Evolutionary conservation across 2,113 vertebrate species (phyloP), one percentile per base, ranked within the genome.

Genomic region (Phocoena sinus): DNA sequence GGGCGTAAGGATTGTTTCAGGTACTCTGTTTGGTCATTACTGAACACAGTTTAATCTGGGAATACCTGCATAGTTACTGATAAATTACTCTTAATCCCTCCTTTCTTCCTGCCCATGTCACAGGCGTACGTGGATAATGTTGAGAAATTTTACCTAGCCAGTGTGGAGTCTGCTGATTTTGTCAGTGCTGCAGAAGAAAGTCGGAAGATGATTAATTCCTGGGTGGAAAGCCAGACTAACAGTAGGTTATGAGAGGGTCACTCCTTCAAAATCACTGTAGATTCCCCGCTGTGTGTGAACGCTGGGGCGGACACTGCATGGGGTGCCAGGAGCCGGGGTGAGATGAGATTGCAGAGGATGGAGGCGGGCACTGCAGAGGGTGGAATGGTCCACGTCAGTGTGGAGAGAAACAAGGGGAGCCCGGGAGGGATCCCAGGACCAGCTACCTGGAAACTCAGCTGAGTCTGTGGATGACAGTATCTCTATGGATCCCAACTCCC

Each of bases 181-280:
- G 84, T 96, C 36, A 98, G 98, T 53, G 98, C 98, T 86, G 7
- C 99, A 86, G 99, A 99, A 36, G 97, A 97, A 71, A 98, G 98
- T 94, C 97, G 98, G 95, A 93, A 83, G 18, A 98, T 99, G 95
- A 99, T 99, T 97, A 99, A 99, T 96, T 96, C 96, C 91, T 99
- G 99, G 99, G 99, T 99, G n/a, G 98, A 99, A 97, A 97, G 98
- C 56, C 98, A 99, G 97, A 99, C 99, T 18, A 98, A 99, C 0
- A 98, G 99, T 99, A 97, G 96, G 97, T 56, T 87, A 63, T 68
- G 23, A 11, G 20, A 38, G 56, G 18, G 1, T 11, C 1, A 1
- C 23, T 0, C 60, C 25, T 26, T 23, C 23, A 8, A 60, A 50
- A 25, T 6, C 28, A 17, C 5, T 1, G 2, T 28, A 50, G 10